Evolutionary conservation across 2,797 vertebrate species (phyloP).

Genomic region (Gallinago solitaria): DNA sequence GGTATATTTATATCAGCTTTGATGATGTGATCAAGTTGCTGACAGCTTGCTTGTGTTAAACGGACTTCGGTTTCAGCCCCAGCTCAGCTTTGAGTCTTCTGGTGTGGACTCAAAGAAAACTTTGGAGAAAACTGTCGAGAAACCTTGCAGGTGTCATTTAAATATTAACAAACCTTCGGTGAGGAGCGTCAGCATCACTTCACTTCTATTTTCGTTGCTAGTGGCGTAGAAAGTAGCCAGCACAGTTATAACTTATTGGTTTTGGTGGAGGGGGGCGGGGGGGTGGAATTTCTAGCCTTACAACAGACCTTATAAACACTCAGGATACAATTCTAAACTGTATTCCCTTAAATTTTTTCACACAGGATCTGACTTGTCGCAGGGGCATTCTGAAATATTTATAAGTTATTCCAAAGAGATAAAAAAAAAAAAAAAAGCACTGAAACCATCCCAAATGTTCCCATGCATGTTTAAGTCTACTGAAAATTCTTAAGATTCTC

Average conservation of each 20-base stretch:
- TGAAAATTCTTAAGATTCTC: constrained; percentile 67
- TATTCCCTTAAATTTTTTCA: constrained; percentile 16
- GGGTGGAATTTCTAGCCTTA: not conserved
- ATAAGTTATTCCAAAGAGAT: constrained; percentile 49
- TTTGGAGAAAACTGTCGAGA: not conserved
- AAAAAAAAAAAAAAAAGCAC: constrained; percentile 3
- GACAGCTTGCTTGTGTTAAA: not conserved
- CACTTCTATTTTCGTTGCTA: not conserved
- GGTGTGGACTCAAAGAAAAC: not conserved
- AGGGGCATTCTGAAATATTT: constrained; percentile 46
- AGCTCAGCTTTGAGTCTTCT: not conserved
- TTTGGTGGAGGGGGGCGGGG: not conserved
- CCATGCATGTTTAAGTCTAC: constrained; percentile 58
- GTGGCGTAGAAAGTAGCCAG: not conserved
- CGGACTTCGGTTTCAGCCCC: not conserved
- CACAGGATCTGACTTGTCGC: not conserved
- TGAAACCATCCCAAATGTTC: constrained; percentile 53
- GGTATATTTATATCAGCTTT: constrained; percentile 5
- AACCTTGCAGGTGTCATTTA: not conserved
- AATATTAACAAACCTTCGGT: not conserved
- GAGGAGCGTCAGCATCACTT: not conserved
- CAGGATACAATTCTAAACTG: not conserved
- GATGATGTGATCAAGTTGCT: not conserved
- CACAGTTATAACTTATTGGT: not conserved
- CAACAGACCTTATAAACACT: not conserved